Evolutionary conservation across 2,888 invertebrate species (phyloP).

Genomic region (Synanthedon vespiformis): DNA sequence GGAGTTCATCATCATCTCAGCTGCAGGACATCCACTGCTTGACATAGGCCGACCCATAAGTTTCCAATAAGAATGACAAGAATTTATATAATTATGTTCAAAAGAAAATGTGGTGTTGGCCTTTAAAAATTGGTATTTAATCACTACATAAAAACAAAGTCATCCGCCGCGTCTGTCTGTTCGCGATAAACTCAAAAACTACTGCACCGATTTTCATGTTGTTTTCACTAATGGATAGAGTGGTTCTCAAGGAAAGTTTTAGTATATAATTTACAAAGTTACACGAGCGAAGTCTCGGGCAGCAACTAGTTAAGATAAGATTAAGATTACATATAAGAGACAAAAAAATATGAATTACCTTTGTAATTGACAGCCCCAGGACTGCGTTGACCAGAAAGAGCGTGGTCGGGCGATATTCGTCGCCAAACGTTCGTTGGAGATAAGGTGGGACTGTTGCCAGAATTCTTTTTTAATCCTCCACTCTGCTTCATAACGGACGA

Average conservation of each 20-base stretch:
- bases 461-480: constrained; percentile 70
- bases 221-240: too few species aligned
- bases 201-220: too few species aligned
- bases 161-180: too few species aligned
- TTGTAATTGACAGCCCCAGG: constrained; percentile 80
- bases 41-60: too few species aligned
- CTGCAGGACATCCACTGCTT: too few species aligned
- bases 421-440: constrained; percentile 78
- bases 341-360: constrained; percentile 51
- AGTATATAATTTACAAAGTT: neutral
- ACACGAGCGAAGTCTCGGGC: too few species aligned
- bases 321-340: too few species aligned
- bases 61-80: too few species aligned
- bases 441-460: constrained; percentile 74
- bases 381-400: constrained; percentile 78
- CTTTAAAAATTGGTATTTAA: neutral
- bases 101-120: constrained; percentile 1
- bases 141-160: too few species aligned
- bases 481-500: constrained; percentile 78
- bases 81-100: neutral
- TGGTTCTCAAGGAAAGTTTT: too few species aligned
- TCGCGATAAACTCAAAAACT: neutral
- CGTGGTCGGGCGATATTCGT: constrained; percentile 77
- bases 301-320: constrained; percentile 1
- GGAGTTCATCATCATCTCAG: too few species aligned